Conservation (phyloP, 2,888 invertebrate species). For the Hirudinaria manillensis region DNA sequence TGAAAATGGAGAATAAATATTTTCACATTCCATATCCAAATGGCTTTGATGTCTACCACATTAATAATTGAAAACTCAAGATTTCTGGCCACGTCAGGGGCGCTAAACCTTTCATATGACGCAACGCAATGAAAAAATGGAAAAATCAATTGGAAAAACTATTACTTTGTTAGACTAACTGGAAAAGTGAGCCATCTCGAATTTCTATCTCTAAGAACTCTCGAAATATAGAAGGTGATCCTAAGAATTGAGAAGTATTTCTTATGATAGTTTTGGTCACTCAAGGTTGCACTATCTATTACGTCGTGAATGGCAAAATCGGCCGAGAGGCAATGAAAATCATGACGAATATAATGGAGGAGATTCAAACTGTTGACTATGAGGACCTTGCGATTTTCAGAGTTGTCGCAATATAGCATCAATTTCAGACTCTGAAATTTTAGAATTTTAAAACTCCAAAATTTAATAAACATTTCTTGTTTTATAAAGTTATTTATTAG, state of each 20-base stretch:
- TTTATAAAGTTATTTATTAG: no score
- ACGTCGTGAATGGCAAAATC: conserved; percentile 10
- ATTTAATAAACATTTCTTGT: no score
- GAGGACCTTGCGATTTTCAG: conserved; percentile 14
- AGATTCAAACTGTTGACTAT: conserved; percentile 19
- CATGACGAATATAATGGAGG: conserved; percentile 12
- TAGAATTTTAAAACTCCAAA: no score
- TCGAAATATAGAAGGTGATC: conserved; percentile 21
- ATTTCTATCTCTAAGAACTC: background rate
- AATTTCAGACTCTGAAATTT: conserved; percentile 12
- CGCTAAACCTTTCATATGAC: no score
- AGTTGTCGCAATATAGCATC: conserved; percentile 15
- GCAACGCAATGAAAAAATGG: background rate
- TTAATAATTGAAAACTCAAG: no score
- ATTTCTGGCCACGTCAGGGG: no score
- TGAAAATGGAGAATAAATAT: no score
- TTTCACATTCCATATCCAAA: no score
- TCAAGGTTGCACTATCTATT: conserved; percentile 16
- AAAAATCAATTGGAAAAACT: background rate
- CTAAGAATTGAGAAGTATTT: conserved; percentile 19
- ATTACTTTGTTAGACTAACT: background rate
- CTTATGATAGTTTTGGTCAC: conserved; percentile 16
- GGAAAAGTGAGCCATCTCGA: conserved; percentile 1
- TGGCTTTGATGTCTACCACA: no score
- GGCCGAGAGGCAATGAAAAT: background rate